Evolutionary conservation across 2,888 invertebrate species (phyloP), one percentile per base, ranked within the genome.

Genomic region (Diachrysia chrysitis): DNA sequence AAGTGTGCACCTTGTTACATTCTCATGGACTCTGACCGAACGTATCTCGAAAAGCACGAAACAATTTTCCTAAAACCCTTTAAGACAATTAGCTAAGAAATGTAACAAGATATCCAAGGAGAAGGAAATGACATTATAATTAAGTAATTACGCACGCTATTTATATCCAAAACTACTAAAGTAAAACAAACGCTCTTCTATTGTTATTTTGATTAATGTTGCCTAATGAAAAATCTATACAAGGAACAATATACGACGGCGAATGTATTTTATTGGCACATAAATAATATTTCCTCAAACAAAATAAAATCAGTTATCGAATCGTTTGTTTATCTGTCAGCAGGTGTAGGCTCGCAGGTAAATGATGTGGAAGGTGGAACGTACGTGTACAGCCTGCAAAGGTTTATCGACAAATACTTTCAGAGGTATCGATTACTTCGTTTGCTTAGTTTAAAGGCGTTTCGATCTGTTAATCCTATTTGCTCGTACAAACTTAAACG

Each of bases 1-100:
- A 76, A 73, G 84, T 81, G 81, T 85, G 78, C 90, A 89, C 85
- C 90, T 91, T 92, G 92, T 89, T 89, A 88, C 86, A 84, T 92
- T 93, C 92, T 89, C 92, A 93, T 90, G 89, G 62, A 42, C 35
- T 46, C 85, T 83, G 79, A 79, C 83, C 82, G 83, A 86, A 84
- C 82, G 86, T 85, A 86, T 88, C 87, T 85, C 82, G 77, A 85
- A 85, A 82, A 85, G 86, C 87, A 87, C 87, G 83, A 90, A 89
- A 86, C 86, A 86, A 84, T 84, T 85, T 86, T 81, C 79, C 81
- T 71, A 79, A 80, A 87, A 87, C 86, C 88, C 87, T 89, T 89
- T 87, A 86, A 85, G 83, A 82, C 82, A 78, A 80, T 78, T 81
- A 79, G 66, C 76, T 82, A 73, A 81, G 81, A 83, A 81, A 83